Percentiles rank a stretch among this genome's conserved stretches.
Conservation (phyloP, 1,140 invertebrate species). For the Neodiprion pinetum region DNA sequence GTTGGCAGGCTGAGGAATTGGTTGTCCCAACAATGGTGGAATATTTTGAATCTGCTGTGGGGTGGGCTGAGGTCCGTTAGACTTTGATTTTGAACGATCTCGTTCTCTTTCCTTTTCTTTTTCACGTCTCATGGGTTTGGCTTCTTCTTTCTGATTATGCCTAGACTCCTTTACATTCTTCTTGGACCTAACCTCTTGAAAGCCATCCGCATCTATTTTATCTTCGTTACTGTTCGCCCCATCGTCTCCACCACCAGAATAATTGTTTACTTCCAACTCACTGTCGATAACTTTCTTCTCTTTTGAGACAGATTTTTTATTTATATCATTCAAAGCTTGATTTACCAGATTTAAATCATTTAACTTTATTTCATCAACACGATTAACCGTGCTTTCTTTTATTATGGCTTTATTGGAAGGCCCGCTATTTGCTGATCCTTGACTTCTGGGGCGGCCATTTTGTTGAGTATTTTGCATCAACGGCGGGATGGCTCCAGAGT, state of each 20-base stretch:
- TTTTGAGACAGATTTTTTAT: conserved; percentile 58
- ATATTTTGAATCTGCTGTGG: conserved; percentile 59
- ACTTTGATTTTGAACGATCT: conserved; percentile 51
- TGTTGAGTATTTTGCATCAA: conserved; percentile 48
- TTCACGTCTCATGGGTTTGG: conserved; percentile 54
- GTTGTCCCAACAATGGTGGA: conserved; percentile 60
- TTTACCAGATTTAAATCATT: conserved; percentile 66
- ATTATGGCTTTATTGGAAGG: conserved; percentile 36
- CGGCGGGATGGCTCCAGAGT: conserved; percentile 41
- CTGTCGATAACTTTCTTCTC: conserved; percentile 46
- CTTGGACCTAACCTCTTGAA: conserved; percentile 87
- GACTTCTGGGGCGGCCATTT: conserved; percentile 50
- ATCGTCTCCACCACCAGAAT: conserved; percentile 53
- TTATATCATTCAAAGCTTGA: conserved; percentile 66
- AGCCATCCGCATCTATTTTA: conserved; percentile 73
- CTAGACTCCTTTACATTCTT: conserved; percentile 73
- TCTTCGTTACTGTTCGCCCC: conserved; percentile 46
- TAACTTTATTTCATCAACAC: conserved; percentile 67
- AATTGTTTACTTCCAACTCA: conserved; percentile 61
- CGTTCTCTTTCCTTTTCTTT: conserved; percentile 58
- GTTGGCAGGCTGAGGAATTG: conserved; percentile 59
- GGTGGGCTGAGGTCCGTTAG: conserved; percentile 46
- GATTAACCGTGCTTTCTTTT: conserved; percentile 63
- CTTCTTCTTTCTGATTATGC: conserved; percentile 64
- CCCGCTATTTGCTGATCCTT: conserved; percentile 40